A percentile compares a stretch with the other conserved stretches of the same genome.
Evolutionary conservation across 2,113 vertebrate genomes (phyloP).

Genomic region (Regulus satrapa): DNA sequence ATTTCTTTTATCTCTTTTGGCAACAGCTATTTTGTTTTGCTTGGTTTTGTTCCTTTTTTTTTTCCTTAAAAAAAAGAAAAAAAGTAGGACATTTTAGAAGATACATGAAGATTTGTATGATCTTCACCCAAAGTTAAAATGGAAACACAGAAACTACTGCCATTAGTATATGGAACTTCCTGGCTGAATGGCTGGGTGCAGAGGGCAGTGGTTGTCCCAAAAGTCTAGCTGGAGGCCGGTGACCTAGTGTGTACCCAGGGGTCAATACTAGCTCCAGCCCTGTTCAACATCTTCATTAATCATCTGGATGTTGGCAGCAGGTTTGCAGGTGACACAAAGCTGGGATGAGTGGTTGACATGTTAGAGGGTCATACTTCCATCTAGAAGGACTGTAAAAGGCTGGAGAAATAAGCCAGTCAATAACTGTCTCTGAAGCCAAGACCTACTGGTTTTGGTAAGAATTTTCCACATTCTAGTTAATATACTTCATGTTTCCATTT

Average conservation of each 20-base stretch:
- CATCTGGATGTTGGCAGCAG: neutral
- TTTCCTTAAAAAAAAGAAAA: neutral
- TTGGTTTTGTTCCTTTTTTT: neutral
- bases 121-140: neutral
- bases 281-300: neutral
- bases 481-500: neutral
- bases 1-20: neutral
- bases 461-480: neutral
- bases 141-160: neutral
- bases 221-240: neutral
- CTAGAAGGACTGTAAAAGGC: neutral
- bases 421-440: neutral
- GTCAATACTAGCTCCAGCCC: neutral
- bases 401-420: neutral
- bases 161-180: neutral
- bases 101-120: neutral
- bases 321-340: neutral
- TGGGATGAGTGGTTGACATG: neutral
- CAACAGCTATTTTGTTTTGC: neutral
- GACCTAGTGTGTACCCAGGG: neutral
- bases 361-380: neutral
- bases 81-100: neutral
- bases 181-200: neutral
- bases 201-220: accelerated
- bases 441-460: neutral